Evolutionary conservation across 2,888 invertebrate genomes (phyloP).

Genomic region (Trachelus troglodyta): DNA sequence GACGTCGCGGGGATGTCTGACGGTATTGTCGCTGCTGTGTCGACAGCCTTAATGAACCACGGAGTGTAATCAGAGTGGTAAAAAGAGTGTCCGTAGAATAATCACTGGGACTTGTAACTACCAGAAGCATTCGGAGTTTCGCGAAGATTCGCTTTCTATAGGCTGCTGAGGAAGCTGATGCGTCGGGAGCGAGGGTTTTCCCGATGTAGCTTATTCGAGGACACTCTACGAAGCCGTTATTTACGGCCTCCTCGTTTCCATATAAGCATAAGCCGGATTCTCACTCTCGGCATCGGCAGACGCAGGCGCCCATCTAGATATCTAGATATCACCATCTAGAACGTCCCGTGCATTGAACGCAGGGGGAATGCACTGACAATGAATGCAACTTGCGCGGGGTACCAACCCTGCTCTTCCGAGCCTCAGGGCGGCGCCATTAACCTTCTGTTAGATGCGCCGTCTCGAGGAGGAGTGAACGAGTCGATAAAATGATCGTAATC

Average conservation of each 20-base stretch:
- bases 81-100: background rate
- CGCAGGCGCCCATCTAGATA: slow-evolving; percentile 51
- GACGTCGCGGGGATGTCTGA: background rate
- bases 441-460: background rate
- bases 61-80: background rate
- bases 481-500: background rate
- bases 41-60: background rate
- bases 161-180: background rate
- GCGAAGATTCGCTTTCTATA: background rate
- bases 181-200: background rate
- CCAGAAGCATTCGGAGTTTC: background rate
- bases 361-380: slow-evolving; percentile 45
- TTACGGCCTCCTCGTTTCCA: slow-evolving; percentile 40
- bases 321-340: slow-evolving; percentile 19
- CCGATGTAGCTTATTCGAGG: background rate
- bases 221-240: slow-evolving; percentile 44
- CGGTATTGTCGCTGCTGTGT: background rate
- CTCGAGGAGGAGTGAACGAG: background rate
- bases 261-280: slow-evolving; percentile 42
- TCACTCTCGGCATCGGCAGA: slow-evolving; percentile 38
- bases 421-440: background rate
- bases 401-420: slow-evolving; percentile 37
- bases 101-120: background rate
- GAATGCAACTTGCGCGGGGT: slow-evolving; percentile 37
- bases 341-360: slow-evolving; percentile 46